phyloP scores from a whole-genome alignment of 2,888 invertebrate species.

The Tricholauxania praeusta region DNA sequence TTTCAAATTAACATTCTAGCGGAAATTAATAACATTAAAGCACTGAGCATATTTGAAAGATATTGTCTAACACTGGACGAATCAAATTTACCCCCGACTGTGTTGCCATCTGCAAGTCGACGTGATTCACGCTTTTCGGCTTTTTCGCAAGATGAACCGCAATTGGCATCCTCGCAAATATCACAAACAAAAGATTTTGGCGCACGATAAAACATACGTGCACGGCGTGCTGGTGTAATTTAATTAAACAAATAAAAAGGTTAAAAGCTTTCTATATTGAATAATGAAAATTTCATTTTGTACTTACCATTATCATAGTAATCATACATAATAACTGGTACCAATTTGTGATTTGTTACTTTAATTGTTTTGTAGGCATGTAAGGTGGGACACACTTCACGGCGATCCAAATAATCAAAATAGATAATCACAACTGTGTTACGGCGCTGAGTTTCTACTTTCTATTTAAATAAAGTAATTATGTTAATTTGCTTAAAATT shows the following conservation, averaged over 20 bases:
- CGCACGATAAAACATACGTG: constrained; percentile 84
- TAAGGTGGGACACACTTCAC: constrained; percentile 87
- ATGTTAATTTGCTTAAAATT: neutral
- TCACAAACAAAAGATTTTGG: constrained; percentile 81
- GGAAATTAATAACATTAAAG: neutral
- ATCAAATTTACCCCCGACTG: constrained; percentile 16
- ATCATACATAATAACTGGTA: constrained; percentile 87
- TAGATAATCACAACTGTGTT: constrained; percentile 78
- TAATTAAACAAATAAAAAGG: constrained; percentile 40
- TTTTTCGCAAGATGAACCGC: constrained; percentile 64
- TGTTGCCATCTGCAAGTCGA: constrained; percentile 47
- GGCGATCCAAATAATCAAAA: constrained; percentile 77
- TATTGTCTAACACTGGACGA: neutral
- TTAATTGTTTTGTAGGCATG: constrained; percentile 87
- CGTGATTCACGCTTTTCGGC: constrained; percentile 62
- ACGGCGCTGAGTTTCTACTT: constrained; percentile 77
- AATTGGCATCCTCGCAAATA: constrained; percentile 80
- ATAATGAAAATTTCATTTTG: neutral
- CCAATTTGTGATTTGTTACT: constrained; percentile 88
- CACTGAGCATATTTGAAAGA: neutral
- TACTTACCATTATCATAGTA: constrained; percentile 92
- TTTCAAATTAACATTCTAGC: neutral
- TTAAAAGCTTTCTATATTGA: neutral
- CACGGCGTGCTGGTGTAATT: constrained; percentile 76
- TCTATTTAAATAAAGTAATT: constrained; percentile 51